phyloP scores from a whole-genome alignment of 1,140 invertebrate genomes.

The Drosophila micromelanica region DNA sequence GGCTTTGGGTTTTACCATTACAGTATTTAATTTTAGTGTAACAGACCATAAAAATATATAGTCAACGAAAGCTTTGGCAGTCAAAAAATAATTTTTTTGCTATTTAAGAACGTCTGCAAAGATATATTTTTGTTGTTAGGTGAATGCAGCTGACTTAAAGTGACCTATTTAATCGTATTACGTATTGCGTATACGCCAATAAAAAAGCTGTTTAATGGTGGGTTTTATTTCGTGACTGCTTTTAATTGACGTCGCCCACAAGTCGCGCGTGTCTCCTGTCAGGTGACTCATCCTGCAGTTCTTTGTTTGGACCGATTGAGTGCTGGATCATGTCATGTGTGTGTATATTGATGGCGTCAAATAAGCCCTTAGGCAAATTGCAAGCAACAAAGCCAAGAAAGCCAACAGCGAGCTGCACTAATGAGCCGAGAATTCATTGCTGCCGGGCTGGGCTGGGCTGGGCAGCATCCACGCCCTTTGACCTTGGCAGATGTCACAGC shows the following conservation, averaged over 20 bases:
- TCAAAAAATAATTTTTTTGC: neutral
- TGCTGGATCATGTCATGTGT: slow-evolving; percentile 25
- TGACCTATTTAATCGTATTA: slow-evolving; percentile 23
- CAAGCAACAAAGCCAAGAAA: no score
- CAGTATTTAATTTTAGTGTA: no score
- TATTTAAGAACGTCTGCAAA: neutral
- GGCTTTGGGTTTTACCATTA: no score
- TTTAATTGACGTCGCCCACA: slow-evolving; percentile 14
- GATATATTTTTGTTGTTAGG: neutral
- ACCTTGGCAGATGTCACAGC: slow-evolving; percentile 75
- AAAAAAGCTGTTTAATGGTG: slow-evolving; percentile 1
- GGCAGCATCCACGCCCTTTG: slow-evolving; percentile 48
- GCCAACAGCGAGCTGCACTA: slow-evolving; percentile 56
- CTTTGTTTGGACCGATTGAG: slow-evolving; percentile 10
- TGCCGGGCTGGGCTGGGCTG: no score
- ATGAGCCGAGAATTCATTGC: neutral
- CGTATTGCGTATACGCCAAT: slow-evolving; percentile 46
- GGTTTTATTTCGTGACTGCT: neutral
- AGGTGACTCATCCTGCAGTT: slow-evolving; percentile 16
- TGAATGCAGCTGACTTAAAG: neutral
- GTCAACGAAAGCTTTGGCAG: neutral
- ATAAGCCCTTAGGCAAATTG: slow-evolving; percentile 25
- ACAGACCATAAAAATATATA: neutral
- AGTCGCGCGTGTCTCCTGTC: slow-evolving; percentile 14
- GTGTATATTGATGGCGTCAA: slow-evolving; percentile 48